Base-by-base conservation (phyloP, 2,888 invertebrate genomes). In the Dryomyza anilis region DNA sequence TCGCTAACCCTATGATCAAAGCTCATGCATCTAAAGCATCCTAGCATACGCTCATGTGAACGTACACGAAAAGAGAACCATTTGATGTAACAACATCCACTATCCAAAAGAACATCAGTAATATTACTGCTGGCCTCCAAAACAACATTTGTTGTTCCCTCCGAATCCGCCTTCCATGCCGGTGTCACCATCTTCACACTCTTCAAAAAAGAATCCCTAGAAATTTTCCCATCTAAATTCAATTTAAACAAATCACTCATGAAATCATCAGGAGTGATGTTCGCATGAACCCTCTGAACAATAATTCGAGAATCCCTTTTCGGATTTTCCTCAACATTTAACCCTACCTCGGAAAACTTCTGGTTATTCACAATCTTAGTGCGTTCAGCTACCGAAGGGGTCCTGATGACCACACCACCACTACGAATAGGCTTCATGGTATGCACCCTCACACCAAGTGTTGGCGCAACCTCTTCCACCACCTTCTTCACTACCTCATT, bases 331-430 rank as follows among this genome's bases (percentile, higher is more conserved):
- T 27, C 29, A 0, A 67, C 67, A 0, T 62, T 50, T 0, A 65
- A 30, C 1, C 67, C 65, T 0, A 66, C 55, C 16, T 66, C 63
- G 19, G 10, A 27, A 27, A 70, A 70, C 65, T 64, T 67, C 7
- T 14, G 12, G 46, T 60, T 68, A 1, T 12, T 46, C 2, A 64
- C 67, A 8, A 69, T 58, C 14, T 60, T 66, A 8, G 36, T 21
- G 2, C 62, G 33, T n/a, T 69, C 69, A 12, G 46, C 53, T 2
- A 55, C 63, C 1, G 69, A 69, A 1, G 63, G 67, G 3, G 69
- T 68, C n/a, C 69, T 62, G 45, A 70, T 67, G 1, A 67, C 27
- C 5, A 63, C 68, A 5, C 67, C 59, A 2, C 70, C 70, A 4
- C 57, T 43, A 12, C 53, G 39, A 2, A 68, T 14, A 8, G 59